A percentile compares a stretch with the other conserved stretches of the same genome.
phyloP scores from a whole-genome alignment of 92 coral and sea anemone genomes.

The Palythoa grandis region DNA sequence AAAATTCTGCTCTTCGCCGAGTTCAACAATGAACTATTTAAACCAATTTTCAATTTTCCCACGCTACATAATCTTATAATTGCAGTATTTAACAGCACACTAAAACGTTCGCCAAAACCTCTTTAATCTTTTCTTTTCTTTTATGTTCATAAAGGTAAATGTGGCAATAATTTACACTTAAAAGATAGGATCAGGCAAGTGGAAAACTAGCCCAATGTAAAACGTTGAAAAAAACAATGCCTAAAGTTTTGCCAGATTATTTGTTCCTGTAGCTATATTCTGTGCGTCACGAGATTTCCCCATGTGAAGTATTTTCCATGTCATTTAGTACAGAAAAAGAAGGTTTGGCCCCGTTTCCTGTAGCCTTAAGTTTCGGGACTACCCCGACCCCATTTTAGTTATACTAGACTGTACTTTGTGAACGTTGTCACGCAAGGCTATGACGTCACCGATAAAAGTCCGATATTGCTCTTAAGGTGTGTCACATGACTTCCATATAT shows the following conservation, averaged over 20 bases:
- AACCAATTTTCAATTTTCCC: conserved; percentile 32
- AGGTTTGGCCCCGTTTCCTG: conserved; percentile 19
- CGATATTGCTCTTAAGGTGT: conserved; percentile 29
- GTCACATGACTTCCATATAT: conserved; percentile 47
- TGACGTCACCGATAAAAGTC: conserved; percentile 40
- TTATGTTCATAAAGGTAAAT: neutral
- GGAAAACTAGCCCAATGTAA: neutral
- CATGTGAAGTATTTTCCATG: neutral
- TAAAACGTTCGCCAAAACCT: conserved; percentile 29
- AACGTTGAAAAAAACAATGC: conserved; percentile 15
- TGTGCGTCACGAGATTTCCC: conserved; percentile 25
- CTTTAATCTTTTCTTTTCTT: conserved; percentile 27
- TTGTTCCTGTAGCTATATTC: conserved; percentile 17
- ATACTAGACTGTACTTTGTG: neutral
- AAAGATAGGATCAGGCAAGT: conserved; percentile 2
- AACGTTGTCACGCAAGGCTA: conserved; percentile 37
- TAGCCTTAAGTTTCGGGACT: conserved; percentile 28
- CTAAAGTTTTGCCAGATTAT: conserved; percentile 16
- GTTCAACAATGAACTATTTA: neutral
- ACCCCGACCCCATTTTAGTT: conserved; percentile 18
- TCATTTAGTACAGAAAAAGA: neutral
- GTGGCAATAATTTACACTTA: neutral
- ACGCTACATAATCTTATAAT: conserved; percentile 41
- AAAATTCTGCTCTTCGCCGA: neutral
- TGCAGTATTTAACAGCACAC: conserved; percentile 20